These are phyloP conservation scores for Ploceus nigricollis DNA, from an alignment of 2,113 vertebrate species.

Conservation along the genomic window DNA sequence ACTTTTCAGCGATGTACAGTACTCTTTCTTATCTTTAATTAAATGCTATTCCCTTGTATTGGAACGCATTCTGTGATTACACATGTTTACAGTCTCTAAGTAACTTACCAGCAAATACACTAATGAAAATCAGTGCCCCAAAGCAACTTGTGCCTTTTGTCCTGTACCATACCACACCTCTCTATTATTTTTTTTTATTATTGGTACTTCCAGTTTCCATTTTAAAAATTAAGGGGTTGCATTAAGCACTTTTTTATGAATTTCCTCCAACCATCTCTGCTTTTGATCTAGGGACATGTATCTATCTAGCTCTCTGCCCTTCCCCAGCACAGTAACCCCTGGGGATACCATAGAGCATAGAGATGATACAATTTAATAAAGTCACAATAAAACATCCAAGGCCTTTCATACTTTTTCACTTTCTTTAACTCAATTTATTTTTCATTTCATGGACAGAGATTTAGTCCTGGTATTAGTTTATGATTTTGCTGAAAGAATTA, in stretches of 20 bases:
- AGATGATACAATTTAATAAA: conserved; percentile 81
- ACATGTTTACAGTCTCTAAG: background rate
- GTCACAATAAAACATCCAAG: conserved; percentile 81
- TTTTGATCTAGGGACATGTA: conserved; percentile 45
- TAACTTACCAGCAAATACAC: background rate
- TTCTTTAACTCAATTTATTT: conserved; percentile 87
- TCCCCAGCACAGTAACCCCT: conserved; percentile 62
- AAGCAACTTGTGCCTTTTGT: background rate
- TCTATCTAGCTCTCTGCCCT: conserved; percentile 41
- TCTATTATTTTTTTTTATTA: background rate
- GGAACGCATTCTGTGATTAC: background rate
- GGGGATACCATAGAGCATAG: conserved; percentile 69
- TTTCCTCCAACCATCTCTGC: background rate
- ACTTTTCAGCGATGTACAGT: conserved; percentile 21
- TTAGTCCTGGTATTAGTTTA: conserved; percentile 86
- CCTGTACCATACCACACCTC: background rate
- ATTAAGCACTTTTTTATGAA: background rate
- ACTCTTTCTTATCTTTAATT: conserved; percentile 56
- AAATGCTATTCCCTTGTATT: conserved; percentile 50
- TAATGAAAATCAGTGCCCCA: background rate
- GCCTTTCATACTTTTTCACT: conserved; percentile 77
- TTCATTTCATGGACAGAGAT: conserved; percentile 85
- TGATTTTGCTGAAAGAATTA: conserved; percentile 84
- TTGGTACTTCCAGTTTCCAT: conserved; percentile 24
- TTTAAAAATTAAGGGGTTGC: conserved; percentile 5